A percentile compares a stretch with the other conserved stretches of the same genome.
These are phyloP conservation scores for Malurus melanocephalus DNA, from an alignment of 2,113 vertebrate species.

Conservation along the genomic window DNA sequence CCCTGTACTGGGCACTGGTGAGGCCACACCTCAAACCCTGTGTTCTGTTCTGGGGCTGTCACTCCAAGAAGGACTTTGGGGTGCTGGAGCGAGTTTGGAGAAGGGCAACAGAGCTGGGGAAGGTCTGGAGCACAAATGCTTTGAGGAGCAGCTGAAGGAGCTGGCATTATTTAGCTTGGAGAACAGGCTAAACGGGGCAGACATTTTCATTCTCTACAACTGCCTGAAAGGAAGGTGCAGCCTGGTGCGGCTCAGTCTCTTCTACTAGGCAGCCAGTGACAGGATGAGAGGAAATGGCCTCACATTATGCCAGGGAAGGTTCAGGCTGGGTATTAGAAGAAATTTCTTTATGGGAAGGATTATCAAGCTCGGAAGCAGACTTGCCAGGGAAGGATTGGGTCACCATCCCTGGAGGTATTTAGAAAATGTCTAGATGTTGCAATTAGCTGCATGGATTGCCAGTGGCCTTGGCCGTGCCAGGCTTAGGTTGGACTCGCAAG, in stretches of 20 bases:
- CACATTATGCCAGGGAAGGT: background rate
- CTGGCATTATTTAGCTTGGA: accelerated
- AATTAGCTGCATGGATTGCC: background rate
- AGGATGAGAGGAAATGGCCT: background rate
- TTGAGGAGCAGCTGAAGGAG: background rate
- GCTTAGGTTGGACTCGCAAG: background rate
- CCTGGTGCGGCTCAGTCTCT: accelerated
- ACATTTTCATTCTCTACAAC: background rate
- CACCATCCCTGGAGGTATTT: background rate
- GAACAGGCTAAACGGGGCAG: background rate
- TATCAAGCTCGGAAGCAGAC: background rate
- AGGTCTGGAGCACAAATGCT: background rate
- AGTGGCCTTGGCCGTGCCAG: background rate
- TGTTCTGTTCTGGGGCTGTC: background rate
- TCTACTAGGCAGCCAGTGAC: background rate
- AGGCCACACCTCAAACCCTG: background rate
- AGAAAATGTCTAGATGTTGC: background rate
- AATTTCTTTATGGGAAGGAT: background rate
- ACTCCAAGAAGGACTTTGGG: accelerated
- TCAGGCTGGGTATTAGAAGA: background rate
- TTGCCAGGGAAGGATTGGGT: background rate
- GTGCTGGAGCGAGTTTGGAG: background rate
- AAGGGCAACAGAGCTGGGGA: accelerated
- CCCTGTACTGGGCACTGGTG: accelerated
- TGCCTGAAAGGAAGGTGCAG: background rate